Conservation (phyloP, 2,888 invertebrate genomes). For the Nemotelus nigrinus region DNA sequence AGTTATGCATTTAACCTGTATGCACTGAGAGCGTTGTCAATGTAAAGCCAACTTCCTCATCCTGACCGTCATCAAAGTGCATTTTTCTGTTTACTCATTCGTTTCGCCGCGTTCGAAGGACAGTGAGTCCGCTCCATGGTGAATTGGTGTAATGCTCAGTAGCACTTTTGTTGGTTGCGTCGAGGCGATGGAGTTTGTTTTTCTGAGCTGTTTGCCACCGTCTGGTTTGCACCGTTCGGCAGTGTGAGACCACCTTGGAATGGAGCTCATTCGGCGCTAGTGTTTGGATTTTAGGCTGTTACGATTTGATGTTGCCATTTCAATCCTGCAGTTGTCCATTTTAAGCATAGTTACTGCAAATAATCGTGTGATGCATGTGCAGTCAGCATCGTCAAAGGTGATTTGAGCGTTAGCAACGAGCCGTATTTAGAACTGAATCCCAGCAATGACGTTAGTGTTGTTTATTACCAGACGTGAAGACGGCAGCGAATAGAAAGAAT, state of each 20-base stretch:
- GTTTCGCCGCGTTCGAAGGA: slow-evolving; percentile 24
- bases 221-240: neutral
- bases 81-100: slow-evolving; percentile 39
- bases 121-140: slow-evolving; percentile 40
- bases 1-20: slow-evolving; percentile 15
- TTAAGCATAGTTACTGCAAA: slow-evolving; percentile 14
- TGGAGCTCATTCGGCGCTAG: neutral
- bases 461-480: no score
- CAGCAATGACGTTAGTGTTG: no score
- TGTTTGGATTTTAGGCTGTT: neutral
- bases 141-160: slow-evolving; percentile 30
- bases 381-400: slow-evolving; percentile 29
- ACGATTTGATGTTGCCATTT: slow-evolving; percentile 22
- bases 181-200: neutral
- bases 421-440: neutral
- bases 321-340: slow-evolving; percentile 7
- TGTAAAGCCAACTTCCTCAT: neutral
- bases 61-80: slow-evolving; percentile 26
- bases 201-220: slow-evolving; percentile 4
- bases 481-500: neutral
- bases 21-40: slow-evolving; percentile 11
- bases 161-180: slow-evolving; percentile 14
- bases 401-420: neutral
- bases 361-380: slow-evolving; percentile 43
- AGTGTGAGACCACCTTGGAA: neutral